These are phyloP conservation scores for Lochmaea crataegi DNA, from an alignment of 2,888 invertebrate species.

Conservation along the genomic window DNA sequence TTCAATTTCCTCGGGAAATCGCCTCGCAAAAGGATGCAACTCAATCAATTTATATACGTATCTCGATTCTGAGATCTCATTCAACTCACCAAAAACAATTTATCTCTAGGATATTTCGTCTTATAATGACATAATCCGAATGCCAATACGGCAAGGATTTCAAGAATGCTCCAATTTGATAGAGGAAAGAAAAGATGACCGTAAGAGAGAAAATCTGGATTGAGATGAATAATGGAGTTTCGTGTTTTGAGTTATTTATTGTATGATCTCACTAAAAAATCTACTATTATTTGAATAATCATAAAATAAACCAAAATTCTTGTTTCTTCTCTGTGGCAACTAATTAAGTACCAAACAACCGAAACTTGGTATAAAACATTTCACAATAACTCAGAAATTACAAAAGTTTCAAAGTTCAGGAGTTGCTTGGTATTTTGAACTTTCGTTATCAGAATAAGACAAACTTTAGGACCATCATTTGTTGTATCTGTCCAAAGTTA, in stretches of 20 bases:
- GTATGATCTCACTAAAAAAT: background rate
- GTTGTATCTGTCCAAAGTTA: constrained; percentile 32
- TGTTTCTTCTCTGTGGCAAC: background rate
- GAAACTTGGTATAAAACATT: constrained; percentile 2
- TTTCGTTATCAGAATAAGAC: constrained; percentile 31
- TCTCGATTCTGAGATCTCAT: constrained; percentile 18
- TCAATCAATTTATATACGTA: constrained; percentile 41
- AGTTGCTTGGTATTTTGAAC: constrained; percentile 21
- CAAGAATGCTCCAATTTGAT: background rate
- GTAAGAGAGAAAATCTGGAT: background rate
- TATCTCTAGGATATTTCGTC: constrained; percentile 34
- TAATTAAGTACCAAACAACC: constrained; percentile 8
- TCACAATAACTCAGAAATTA: constrained; percentile 9
- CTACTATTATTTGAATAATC: background rate
- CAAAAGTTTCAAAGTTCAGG: constrained; percentile 8
- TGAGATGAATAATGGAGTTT: background rate
- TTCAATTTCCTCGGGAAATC: constrained; percentile 56
- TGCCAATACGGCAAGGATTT: constrained; percentile 10
- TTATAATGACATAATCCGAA: constrained; percentile 19
- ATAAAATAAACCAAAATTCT: background rate
- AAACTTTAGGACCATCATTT: constrained; percentile 32
- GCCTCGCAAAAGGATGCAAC: constrained; percentile 46
- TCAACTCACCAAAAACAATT: constrained; percentile 31
- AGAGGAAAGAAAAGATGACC: background rate
- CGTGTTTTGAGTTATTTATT: background rate